Base-by-base conservation (phyloP, 2,113 vertebrate genomes). In the Ceyx cyanopectus region DNA sequence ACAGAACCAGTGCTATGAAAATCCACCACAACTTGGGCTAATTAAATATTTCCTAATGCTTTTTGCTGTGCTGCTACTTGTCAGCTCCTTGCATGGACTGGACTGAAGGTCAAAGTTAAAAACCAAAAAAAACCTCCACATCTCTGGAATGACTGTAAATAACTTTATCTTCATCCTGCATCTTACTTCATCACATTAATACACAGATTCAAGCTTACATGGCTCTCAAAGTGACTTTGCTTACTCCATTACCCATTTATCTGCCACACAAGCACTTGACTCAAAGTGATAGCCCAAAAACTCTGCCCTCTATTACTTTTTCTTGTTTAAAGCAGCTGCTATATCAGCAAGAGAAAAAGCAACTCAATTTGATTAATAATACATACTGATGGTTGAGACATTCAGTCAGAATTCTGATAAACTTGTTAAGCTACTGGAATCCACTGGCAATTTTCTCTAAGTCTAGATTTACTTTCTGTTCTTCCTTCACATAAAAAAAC, bases 201-300 rank as follows among this genome's bases (percentile, higher is more conserved):
- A 93, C 56, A 87, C 63, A 90, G 61, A 86, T 86, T 73, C 58
- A 73, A 77, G 81, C 56, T 87, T 80, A 58, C 75, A 82, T 22
- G 37, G 78, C 50, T 87, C 84, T 94, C 84, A 92, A 95, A 94
- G 95, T 96, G 94, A 96, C 96, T 95, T 96, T 96, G 87, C 89
- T 87, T 81, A 63, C 70, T 93, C 90, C 73, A 34, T 91, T 77
- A 93, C 87, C 67, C 75, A 94, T 89, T 95, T 87, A 73, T 94
- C 94, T 94, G 91, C 86, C 78, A 85, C 0, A 1, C 84, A 91
- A 91, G 72, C 81, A 77, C 54, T 34, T 89, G 84, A 93, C 86
- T 87, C 74, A 54, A 87, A 92, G 84, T 77, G 95, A 93, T 87
- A 93, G 75, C 94, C 89, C 70, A 82, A 65, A 94, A 94, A 57